Conservation (phyloP, 2,888 invertebrate genomes). For the Tethea ocularis region DNA sequence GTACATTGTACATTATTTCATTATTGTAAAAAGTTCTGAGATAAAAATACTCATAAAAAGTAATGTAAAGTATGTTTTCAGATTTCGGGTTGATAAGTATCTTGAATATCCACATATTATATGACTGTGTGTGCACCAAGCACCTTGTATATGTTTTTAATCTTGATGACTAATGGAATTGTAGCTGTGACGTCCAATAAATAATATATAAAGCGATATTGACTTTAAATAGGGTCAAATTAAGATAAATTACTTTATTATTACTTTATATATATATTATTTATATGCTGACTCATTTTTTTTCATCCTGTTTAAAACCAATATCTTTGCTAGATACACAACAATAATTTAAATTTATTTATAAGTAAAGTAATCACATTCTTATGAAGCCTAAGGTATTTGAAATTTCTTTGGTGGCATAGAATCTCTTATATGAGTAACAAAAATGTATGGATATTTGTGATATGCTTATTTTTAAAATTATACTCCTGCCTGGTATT, state of each 20-base stretch:
- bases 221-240: not conserved
- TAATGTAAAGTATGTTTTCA: too few relatives aligned
- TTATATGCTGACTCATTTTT: not conserved
- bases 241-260: not conserved
- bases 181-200: conserved; percentile 58
- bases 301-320: not conserved
- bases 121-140: too few relatives aligned
- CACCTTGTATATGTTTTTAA: conserved; percentile 36
- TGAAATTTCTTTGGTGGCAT: not conserved
- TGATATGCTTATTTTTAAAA: conserved; percentile 18
- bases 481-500: conserved; percentile 15
- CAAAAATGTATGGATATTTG: not conserved
- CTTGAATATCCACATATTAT: too few relatives aligned
- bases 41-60: too few relatives aligned
- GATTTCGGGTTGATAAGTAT: too few relatives aligned
- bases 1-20: too few relatives aligned
- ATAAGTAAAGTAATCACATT: not conserved
- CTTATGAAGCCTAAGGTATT: not conserved
- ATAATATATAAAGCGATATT: conserved; percentile 8
- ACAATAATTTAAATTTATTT: not conserved
- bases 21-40: too few relatives aligned
- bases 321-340: not conserved
- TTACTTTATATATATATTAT: too few relatives aligned
- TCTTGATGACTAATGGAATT: conserved; percentile 40
- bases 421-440: not conserved